Evolutionary conservation across 2,888 invertebrate species (phyloP), one percentile per base, ranked within the genome.

Genomic region (Agrochola circellaris): DNA sequence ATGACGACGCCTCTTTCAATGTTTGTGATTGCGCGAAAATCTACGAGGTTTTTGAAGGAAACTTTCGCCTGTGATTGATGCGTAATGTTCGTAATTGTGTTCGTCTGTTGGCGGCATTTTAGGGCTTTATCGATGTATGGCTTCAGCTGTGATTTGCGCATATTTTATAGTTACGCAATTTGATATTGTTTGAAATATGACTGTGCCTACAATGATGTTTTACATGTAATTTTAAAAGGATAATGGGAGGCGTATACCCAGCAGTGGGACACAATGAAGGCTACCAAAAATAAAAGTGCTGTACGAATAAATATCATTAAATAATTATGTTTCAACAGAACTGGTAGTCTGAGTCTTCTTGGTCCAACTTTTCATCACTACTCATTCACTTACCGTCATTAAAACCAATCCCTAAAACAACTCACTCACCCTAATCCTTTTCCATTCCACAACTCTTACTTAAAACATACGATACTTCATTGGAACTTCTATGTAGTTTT

Each of bases 1-100:
- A 96, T 97, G 95, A 92, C 93, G 87, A 97, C 97, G 94, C 94
- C 95, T 95, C 93, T 94, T 93, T 91, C 87, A 87, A 78, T 96
- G 96, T 96, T 96, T 96, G 94, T 95, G 94, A 95, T 94, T 92
- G 91, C 92, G 87, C 80, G 88, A 90, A 90, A 91, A 87, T 87
- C 79, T 86, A 80, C 88, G 86, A 91, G 91, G 89, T 90, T 91
- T 90, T 89, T 88, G 87, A 90, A 92, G 91, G 90, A 91, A 94
- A 94, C 91, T 94, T 93, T 91, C 75, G 79, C 73, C 75, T 86
- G 88, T 93, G 94, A 94, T 94, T 93, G 95, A 94, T 92, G 90
- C 84, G 90, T 90, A 90, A 92, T 90, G 86, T 89, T 92, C 91
- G 91, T 94, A 93, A 91, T 91, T 90, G 88, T 89, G 79, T 86